Evolutionary conservation across 2,888 invertebrate species (phyloP), one percentile per base, ranked within the genome.

Genomic region (Hemistola chrysoprasaria): DNA sequence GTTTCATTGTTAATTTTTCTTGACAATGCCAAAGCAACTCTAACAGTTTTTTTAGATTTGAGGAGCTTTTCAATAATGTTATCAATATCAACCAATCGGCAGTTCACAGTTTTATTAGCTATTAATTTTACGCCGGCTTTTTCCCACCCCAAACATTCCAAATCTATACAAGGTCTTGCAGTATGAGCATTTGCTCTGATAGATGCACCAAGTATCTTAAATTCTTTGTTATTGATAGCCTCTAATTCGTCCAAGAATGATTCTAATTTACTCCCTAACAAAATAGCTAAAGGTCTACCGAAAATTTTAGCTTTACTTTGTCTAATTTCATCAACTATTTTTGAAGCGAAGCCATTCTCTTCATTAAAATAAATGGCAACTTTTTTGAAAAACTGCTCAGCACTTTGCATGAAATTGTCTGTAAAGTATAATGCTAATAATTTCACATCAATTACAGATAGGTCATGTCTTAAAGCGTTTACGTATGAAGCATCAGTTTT

Each of bases 401-500:
- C 22, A 1, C n/a, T 8, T n/a, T 1, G 11, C 1, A 39, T 26
- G 11, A 11, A 9, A 2, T 1, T 1, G 1, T 7, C 7, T 8
- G 5, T 8, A 11, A 20, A 44, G 8, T 27, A 6, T 27, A 38
- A 22, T 20, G 11, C 8, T 23, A 38, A 34, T 3, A 6, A 30
- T 4, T 39, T 23, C 10, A 6, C 10, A 25, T 50, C 37, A 23
- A 81, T 53, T 1, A 71, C 45, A 2, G 40, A 32, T 1, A 56
- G 42, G 8, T 79, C 67, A 27, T 83, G 80, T 10, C 68, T 71
- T 6, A 84, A 45, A 0, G 64, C 77, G 42, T 84, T 84, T 0
- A 75, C 1, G 24, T 73, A 76, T 0, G 80, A 73, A 1, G 55
- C 68, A 24, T 73, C 62, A n/a, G 64, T 65, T 25, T 65, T 62